A percentile compares a stretch with the other conserved stretches of the same genome.
These are phyloP conservation scores for Philereme transversata DNA, from an alignment of 2,888 invertebrate genomes.

Conservation along the genomic window DNA sequence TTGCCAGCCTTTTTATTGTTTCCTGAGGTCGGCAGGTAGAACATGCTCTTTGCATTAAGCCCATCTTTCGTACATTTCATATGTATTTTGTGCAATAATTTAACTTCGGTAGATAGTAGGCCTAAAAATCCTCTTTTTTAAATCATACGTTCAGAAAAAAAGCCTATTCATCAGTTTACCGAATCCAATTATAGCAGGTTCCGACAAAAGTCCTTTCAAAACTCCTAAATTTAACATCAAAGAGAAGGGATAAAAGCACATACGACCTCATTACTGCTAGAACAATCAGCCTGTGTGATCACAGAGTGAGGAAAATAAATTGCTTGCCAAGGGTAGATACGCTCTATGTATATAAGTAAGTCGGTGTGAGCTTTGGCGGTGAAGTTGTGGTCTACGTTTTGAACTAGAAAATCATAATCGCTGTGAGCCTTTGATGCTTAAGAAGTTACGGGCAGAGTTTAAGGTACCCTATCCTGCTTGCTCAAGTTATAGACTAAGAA, in stretches of 20 bases:
- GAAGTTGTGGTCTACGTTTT: no score
- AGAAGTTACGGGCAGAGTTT: not conserved
- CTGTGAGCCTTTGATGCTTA: not conserved
- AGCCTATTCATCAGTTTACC: slow-evolving; percentile 9
- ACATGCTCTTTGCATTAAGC: no score
- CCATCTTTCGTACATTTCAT: no score
- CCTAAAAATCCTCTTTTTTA: no score
- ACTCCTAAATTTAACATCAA: slow-evolving; percentile 31
- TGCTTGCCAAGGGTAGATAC: not conserved
- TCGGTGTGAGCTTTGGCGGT: not conserved
- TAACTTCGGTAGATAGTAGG: no score
- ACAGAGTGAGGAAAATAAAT: slow-evolving; percentile 12
- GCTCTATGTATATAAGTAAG: not conserved
- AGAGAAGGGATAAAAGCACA: slow-evolving; percentile 24
- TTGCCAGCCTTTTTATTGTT: no score
- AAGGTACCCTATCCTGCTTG: no score
- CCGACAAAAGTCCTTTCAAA: slow-evolving; percentile 24
- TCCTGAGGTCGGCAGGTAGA: no score
- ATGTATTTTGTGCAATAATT: no score
- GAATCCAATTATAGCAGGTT: slow-evolving; percentile 21
- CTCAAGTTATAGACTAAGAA: no score
- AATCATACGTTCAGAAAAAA: not conserved
- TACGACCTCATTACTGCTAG: slow-evolving; percentile 33
- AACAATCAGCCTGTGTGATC: slow-evolving; percentile 28
- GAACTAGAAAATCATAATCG: not conserved